Conservation (phyloP, 2,888 invertebrate genomes). For the Volucella inflata region DNA sequence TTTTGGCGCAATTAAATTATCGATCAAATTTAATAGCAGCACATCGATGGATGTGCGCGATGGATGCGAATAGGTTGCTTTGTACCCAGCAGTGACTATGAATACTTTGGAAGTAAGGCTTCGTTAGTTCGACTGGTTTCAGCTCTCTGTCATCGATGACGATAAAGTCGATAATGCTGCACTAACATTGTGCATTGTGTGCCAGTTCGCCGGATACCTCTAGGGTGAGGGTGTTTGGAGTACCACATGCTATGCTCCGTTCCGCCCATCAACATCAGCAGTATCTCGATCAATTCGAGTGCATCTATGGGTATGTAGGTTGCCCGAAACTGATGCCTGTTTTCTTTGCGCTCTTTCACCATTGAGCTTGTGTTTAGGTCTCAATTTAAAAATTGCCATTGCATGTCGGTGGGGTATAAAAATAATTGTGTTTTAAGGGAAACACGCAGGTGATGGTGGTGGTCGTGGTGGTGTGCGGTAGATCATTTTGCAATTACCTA, state of each 20-base stretch:
- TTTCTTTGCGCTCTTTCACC: neutral
- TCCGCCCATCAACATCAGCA: constrained; percentile 64
- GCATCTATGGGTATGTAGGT: constrained; percentile 13
- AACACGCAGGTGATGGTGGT: constrained; percentile 24
- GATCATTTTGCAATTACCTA: constrained; percentile 48
- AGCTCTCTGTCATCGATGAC: constrained; percentile 43
- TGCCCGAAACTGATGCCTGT: constrained; percentile 17
- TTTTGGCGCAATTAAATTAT: constrained; percentile 74
- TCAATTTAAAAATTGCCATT: constrained; percentile 61
- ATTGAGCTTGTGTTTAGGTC: constrained; percentile 44
- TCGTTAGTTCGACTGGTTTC: constrained; percentile 35
- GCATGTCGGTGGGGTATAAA: constrained; percentile 38
- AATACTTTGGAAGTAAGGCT: constrained; percentile 13
- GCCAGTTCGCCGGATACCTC: constrained; percentile 70
- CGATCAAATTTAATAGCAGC: constrained; percentile 74
- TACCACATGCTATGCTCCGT: constrained; percentile 54
- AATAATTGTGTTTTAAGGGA: constrained; percentile 38
- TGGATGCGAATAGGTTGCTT: constrained; percentile 39
- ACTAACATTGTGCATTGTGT: constrained; percentile 50
- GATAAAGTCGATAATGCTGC: constrained; percentile 56
- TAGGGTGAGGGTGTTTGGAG: constrained; percentile 68
- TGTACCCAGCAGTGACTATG: neutral
- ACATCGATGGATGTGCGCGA: constrained; percentile 53
- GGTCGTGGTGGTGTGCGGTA: constrained; percentile 20
- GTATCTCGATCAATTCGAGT: constrained; percentile 48